Evolutionary conservation across 2,888 invertebrate genomes (phyloP).

Genomic region (Dorcus hopei): DNA sequence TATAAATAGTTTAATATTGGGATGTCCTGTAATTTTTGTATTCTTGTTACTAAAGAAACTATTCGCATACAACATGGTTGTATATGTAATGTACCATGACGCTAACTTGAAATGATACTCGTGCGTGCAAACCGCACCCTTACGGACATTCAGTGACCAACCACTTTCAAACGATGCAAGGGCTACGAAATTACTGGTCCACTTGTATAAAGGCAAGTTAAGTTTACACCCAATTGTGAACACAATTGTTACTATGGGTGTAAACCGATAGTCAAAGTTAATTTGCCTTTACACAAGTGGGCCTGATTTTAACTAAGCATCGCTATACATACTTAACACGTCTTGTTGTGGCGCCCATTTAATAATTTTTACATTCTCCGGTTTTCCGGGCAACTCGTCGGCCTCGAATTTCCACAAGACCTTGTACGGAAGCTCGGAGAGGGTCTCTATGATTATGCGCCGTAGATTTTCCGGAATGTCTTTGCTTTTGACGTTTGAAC

Average conservation of each 20-base stretch:
- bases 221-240: too few relatives aligned
- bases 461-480: conserved; percentile 36
- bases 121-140: too few relatives aligned
- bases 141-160: too few relatives aligned
- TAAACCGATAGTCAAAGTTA: too few relatives aligned
- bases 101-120: too few relatives aligned
- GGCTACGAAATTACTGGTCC: too few relatives aligned
- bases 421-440: conserved; percentile 45
- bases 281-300: too few relatives aligned
- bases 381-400: conserved; percentile 34
- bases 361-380: conserved; percentile 43
- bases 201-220: too few relatives aligned
- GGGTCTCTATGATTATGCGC: conserved; percentile 39
- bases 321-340: conserved; percentile 35
- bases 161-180: too few relatives aligned
- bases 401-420: conserved; percentile 50
- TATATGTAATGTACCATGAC: neutral
- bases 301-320: too few relatives aligned
- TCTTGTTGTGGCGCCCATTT: conserved; percentile 49
- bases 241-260: too few relatives aligned
- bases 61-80: neutral
- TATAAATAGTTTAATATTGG: conserved; percentile 51
- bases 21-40: conserved; percentile 34
- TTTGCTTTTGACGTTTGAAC: conserved; percentile 44
- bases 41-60: too few relatives aligned